Base-by-base conservation (phyloP, 2,113 vertebrate genomes). In the Antechinus stuartii region DNA sequence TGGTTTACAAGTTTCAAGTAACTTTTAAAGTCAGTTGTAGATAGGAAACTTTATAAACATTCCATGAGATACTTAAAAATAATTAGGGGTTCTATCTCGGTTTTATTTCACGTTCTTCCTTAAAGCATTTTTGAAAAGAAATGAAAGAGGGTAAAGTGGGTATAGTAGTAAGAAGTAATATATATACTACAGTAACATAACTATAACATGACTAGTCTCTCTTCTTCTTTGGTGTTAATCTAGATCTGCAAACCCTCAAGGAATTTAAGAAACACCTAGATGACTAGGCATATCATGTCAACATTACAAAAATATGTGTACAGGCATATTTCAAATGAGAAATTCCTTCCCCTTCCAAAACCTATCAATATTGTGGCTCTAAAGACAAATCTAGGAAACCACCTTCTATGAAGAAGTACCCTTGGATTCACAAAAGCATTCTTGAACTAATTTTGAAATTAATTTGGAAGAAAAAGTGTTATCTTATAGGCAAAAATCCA, bases 321-420 rank as follows among this genome's bases (percentile, higher is more conserved):
- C 10, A 61, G 94, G 47, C 4, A 56, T 49, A 56, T 42, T 84
- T 93, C 49, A 90, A 94, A 61, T 24, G 57, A 91, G 35, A 68
- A 94, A 50, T 10, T 94, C n/a, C 30, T 54, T 96, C 57, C 95
- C 30, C 56, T 96, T 54, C 95, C 23, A 95, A 97, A n/a, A 93
- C 16, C 42, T 96, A 12, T 92, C 2, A 76, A 90, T 91, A 84
- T 19, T 93, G 57, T 61, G 3, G 26, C 57, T 61, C 26, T 26
- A 30, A 49, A 61, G 27, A 61, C 9, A 61, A 61, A 61, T 30
- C 27, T 19, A 90, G 1, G 26, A 91, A 2, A 92, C 52, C 50
- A 94, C 0, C 25, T 91, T 89, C 52, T 76, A 26, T 55, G 54
- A 89, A 30, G 93, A 3, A 84, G 25, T 91, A 61, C 2, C 57